Percentiles rank a stretch among this genome's conserved stretches.
Conservation (phyloP, 2,888 invertebrate genomes). For the Boloria euphrosyne region DNA sequence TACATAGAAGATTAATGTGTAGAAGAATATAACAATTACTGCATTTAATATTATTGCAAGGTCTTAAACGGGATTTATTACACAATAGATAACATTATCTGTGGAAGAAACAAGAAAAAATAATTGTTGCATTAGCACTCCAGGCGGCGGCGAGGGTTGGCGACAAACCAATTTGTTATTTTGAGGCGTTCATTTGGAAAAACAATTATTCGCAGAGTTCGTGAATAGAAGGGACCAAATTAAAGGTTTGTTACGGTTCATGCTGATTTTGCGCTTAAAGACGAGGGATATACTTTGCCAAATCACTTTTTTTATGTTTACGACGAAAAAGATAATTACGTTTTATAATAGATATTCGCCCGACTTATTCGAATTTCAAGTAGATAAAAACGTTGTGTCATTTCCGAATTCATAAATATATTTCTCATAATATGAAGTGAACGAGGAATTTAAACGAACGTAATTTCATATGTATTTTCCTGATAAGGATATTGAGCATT, state of each 20-base stretch:
- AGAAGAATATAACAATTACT: conserved; percentile 7
- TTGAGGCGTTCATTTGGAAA: conserved; percentile 77
- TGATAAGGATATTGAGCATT: conserved; percentile 18
- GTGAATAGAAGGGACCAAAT: conserved; percentile 70
- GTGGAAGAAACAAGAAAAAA: conserved; percentile 34
- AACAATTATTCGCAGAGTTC: conserved; percentile 66
- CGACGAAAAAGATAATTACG: conserved; percentile 29
- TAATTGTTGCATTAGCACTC: conserved; percentile 38
- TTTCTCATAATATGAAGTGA: neutral
- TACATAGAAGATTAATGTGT: conserved; percentile 6
- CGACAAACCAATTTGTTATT: conserved; percentile 77
- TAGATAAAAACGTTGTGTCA: neutral
- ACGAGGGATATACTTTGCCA: conserved; percentile 40
- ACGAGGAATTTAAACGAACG: neutral
- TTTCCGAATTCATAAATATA: neutral
- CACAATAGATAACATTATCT: conserved; percentile 27
- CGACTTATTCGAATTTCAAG: neutral
- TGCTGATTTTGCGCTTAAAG: conserved; percentile 54
- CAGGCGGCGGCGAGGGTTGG: conserved; percentile 49
- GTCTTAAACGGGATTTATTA: conserved; percentile 20
- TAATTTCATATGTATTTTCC: conserved; percentile 23
- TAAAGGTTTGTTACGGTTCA: conserved; percentile 69
- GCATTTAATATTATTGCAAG: conserved; percentile 4
- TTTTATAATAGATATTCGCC: conserved; percentile 2
- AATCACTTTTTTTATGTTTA: conserved; percentile 31